Percentiles rank a stretch among this genome's conserved stretches.
phyloP scores from a whole-genome alignment of 2,888 invertebrate species.

The Lasioglossum zephyrum region DNA sequence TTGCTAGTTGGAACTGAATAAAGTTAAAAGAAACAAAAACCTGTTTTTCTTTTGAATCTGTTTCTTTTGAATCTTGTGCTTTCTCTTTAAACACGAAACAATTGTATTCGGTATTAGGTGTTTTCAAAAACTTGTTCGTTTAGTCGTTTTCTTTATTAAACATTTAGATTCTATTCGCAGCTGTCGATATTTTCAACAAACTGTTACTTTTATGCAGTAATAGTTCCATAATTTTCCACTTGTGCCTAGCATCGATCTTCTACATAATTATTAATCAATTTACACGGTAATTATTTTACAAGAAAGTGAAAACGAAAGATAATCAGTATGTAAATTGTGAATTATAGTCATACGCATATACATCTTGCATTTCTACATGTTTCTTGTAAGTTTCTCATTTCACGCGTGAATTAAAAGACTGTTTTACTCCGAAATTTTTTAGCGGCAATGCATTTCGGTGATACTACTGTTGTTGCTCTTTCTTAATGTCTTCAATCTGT shows the following conservation, averaged over 20 bases:
- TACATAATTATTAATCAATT: neutral
- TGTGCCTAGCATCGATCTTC: neutral
- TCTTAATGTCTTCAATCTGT: neutral
- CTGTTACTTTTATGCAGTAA: slow-evolving; percentile 2
- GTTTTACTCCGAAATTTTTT: neutral
- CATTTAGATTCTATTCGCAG: neutral
- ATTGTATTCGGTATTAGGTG: neutral
- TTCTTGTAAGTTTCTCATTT: slow-evolving; percentile 1
- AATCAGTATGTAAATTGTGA: neutral
- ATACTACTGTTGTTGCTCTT: slow-evolving; percentile 7
- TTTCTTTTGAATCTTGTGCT: neutral
- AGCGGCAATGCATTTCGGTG: neutral
- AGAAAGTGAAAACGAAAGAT: neutral
- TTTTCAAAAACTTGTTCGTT: neutral
- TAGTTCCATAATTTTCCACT: neutral
- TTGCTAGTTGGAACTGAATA: neutral
- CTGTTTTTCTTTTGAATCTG: neutral
- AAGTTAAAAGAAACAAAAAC: neutral
- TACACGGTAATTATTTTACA: slow-evolving; percentile 3
- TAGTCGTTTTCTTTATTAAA: neutral
- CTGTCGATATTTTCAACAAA: neutral
- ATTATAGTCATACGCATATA: neutral
- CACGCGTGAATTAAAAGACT: slow-evolving; percentile 4
- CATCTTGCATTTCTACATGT: neutral
- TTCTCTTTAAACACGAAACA: neutral